Base-by-base conservation (phyloP, 2,797 vertebrate genomes). In the Cryptoblepharus egeriae region DNA sequence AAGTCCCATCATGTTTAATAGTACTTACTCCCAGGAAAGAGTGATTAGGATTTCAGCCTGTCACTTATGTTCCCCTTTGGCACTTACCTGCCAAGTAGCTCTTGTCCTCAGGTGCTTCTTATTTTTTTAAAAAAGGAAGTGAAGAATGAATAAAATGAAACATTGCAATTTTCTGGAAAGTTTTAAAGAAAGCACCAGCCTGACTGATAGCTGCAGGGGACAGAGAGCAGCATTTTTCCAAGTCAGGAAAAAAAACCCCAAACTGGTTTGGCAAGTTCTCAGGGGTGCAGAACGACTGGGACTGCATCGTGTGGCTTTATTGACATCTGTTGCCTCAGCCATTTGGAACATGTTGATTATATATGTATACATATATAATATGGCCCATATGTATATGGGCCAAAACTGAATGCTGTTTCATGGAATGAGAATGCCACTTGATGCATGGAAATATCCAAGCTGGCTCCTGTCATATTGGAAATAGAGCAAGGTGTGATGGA, bases 151-250 rank as follows among this genome's bases (percentile, higher is more conserved):
- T 0, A 9, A 58, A 16, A 26, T 63, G 9, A 5, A 18, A 22
- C 60, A 22, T 49, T 37, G 61, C 67, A 65, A 70, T 45, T 16
- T 58, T 9, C 39, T 3, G 7, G 6, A 57, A 30, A 10, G 7
- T 28, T 52, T 77, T 42, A 18, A 61, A 82, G 75, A 7, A 60
- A 84, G 32, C 30, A 28, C 69, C 26, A 11, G 9, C 5, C 68
- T 89, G 69, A 70, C 57, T 87, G 90, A 87, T 86, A 74, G 65
- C 80, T 64, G 3, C 65, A 30, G 58, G 61, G 61, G 12, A 4
- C n/a, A 67, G 32, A 55, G 61, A 52, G 63, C 72, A 26, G n/a
- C 58, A 57, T 5, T 85, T 81, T 87, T 64, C 15, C 3, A 32
- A 24, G 60, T 52, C 49, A 16, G 10, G 10, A 18, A 52, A 52